Evolutionary conservation across 2,888 invertebrate genomes (phyloP), one percentile per base, ranked within the genome.

Genomic region (Tenthredo livida): DNA sequence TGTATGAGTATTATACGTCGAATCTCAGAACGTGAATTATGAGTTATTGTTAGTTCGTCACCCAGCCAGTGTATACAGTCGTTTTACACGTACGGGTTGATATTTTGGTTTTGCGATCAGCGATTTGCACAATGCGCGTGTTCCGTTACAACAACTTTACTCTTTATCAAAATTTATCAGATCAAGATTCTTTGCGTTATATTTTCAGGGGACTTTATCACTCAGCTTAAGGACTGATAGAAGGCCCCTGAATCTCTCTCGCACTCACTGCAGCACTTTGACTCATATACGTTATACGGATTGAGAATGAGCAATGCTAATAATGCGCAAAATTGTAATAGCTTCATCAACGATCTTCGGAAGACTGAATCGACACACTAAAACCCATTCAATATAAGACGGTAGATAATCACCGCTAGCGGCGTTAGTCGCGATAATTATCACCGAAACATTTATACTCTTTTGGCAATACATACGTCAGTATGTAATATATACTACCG

Each of bases 101-200:
- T 73, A 54, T 54, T 54, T 54, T 54, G 54, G n/a, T 54, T 25
- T 25, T 21, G 12, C 37, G 9, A 43, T 40, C 21, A 21, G 10
- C 37, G 21, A 73, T 73, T 73, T 73, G 21, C 21, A n/a, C 72
- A 73, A 40, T 73, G 43, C 72, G 4, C 43, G 72, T 43, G 43
- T 73, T 12, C 4, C 67, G 29, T 67, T 67, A 17, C 7, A 33
- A 12, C 67, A 67, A 67, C 33, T 67, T 29, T 29, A 33, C 1
- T 12, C 1, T 33, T 33, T 33, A 67, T 67, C 67, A 29, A 33
- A 33, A 67, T 17, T 33, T 67, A 15, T 17, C 7, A 67, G 25
- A 25, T 67, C 67, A 65, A 25, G 29, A 67, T 61, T 25, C 12
- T 25, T 12, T 12, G 25, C 5, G 54, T 61, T 61, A 61, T 61